These are phyloP conservation scores for Chymomyza procnemis DNA, from an alignment of 2,888 invertebrate genomes.

Conservation along the genomic window DNA sequence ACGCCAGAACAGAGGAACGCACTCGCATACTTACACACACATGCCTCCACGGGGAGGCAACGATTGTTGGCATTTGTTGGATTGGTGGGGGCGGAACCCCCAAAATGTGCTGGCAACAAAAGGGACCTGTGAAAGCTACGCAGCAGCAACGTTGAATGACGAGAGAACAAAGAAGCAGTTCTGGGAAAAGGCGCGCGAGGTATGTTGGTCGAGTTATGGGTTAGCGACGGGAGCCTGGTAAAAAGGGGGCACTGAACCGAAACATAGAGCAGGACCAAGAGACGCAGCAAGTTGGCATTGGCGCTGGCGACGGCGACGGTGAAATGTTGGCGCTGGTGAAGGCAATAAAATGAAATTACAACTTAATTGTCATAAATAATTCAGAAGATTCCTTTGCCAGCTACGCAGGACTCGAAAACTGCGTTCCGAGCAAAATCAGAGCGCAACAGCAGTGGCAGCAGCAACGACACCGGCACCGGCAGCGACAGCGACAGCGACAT, in stretches of 20 bases:
- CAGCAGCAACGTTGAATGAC: constrained; percentile 30
- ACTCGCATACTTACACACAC: not conserved
- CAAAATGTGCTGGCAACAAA: not conserved
- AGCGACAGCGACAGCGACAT: constrained; percentile 10
- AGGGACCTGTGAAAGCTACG: not conserved
- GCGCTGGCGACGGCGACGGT: constrained; percentile 29
- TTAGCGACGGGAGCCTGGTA: not conserved
- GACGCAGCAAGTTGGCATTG: not conserved
- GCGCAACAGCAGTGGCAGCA: too few species aligned
- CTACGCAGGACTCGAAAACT: constrained; percentile 41
- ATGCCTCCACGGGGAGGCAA: not conserved
- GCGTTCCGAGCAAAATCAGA: constrained; percentile 47
- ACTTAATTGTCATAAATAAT: constrained; percentile 70
- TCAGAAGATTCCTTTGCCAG: constrained; percentile 55
- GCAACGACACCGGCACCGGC: too few species aligned
- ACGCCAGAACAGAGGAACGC: constrained; percentile 4
- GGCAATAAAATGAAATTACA: constrained; percentile 68
- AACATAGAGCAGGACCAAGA: constrained; percentile 6
- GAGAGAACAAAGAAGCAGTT: constrained; percentile 45
- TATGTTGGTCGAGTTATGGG: not conserved
- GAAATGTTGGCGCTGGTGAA: constrained; percentile 57
- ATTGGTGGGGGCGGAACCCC: not conserved
- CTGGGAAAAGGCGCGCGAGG: not conserved
- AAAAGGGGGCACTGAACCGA: constrained; percentile 3
- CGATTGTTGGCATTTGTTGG: not conserved